Evolutionary conservation across 2,888 invertebrate species (phyloP).

Genomic region (Tortricodes alternella): DNA sequence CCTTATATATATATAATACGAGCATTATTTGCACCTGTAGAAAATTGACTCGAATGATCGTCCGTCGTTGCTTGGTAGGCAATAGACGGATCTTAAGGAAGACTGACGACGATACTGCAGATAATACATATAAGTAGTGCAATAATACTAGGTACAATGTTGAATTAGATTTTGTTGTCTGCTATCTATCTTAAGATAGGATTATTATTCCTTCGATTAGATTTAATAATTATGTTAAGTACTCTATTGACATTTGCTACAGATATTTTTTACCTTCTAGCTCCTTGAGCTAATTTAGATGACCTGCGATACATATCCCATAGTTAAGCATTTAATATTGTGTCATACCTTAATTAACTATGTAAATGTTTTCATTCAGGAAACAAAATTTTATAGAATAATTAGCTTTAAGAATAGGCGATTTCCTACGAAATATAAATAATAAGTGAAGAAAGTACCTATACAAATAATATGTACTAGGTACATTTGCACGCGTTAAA

Average conservation of each 20-base stretch:
- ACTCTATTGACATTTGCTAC: slow-evolving; percentile 34
- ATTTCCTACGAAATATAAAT: background rate
- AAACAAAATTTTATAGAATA: slow-evolving; percentile 11
- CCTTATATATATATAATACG: slow-evolving; percentile 16
- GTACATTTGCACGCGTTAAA: too few species aligned
- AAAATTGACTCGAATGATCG: background rate
- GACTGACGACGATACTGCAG: slow-evolving; percentile 57
- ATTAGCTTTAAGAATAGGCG: slow-evolving; percentile 1
- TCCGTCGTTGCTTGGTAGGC: slow-evolving; percentile 48
- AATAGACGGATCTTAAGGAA: slow-evolving; percentile 78
- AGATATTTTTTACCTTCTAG: slow-evolving; percentile 35
- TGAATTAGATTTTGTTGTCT: slow-evolving; percentile 35
- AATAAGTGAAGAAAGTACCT: background rate
- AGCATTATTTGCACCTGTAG: slow-evolving; percentile 15
- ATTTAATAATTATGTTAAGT: slow-evolving; percentile 27
- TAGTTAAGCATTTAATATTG: slow-evolving; percentile 29
- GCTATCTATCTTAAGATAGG: slow-evolving; percentile 63
- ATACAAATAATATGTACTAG: too few species aligned
- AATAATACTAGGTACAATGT: slow-evolving; percentile 38
- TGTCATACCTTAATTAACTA: slow-evolving; percentile 17
- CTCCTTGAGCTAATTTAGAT: slow-evolving; percentile 33
- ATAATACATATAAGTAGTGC: slow-evolving; percentile 42
- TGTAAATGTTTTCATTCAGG: background rate
- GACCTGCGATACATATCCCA: slow-evolving; percentile 44
- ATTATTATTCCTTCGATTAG: slow-evolving; percentile 61